Base-by-base conservation (phyloP, 92 coral and sea anemone genomes). In the Palythoa heliodiscus region DNA sequence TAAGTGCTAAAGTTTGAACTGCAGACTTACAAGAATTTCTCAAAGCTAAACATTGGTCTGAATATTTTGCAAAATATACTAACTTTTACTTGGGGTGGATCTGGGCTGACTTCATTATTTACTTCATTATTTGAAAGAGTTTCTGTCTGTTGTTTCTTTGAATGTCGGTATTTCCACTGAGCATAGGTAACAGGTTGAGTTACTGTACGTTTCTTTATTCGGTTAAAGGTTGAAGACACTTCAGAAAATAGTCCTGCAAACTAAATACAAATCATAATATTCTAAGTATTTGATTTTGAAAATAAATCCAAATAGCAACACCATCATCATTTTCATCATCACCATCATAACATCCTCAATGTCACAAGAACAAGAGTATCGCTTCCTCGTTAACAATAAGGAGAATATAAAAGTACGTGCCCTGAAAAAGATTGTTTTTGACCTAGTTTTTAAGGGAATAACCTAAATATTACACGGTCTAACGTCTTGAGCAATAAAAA, bases 201-300 rank as follows among this genome's bases (percentile, higher is more conserved):
- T 19, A 88, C 7, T 13, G 95, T 79, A 37, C 87, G 67, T 40
- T 88, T 90, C 63, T 94, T 94, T 25, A 84, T 86, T 78, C 85
- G 69, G 74, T 87, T 90, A 7, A 94, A 70, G 23, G 87, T 77
- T 52, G 95, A 82, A 58, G 91, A 77, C 22, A 92, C 88, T 85
- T 93, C 93, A 7, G 92, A 85, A 22, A 93, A 60, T 52, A 93
- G 63, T 67, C 93, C 93, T 40, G 93, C 97, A 89, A 92, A 83
- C 97, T 94, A 47, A 16, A 86, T 20, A 48, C 11, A 75, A n/a
- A 75, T 17, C n/a, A 29, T 72, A 8, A 38, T 19, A 17, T 16
- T 55, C 11, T 55, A 55, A 55, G 19, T 12, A 12, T 10, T 25
- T 70, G 43, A 14, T 17, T 25, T 67, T 67, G 12, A 55, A 16